A percentile compares a stretch with the other conserved stretches of the same genome.
These are phyloP conservation scores for Melanostoma mellinum DNA, from an alignment of 2,888 invertebrate species.

Conservation along the genomic window DNA sequence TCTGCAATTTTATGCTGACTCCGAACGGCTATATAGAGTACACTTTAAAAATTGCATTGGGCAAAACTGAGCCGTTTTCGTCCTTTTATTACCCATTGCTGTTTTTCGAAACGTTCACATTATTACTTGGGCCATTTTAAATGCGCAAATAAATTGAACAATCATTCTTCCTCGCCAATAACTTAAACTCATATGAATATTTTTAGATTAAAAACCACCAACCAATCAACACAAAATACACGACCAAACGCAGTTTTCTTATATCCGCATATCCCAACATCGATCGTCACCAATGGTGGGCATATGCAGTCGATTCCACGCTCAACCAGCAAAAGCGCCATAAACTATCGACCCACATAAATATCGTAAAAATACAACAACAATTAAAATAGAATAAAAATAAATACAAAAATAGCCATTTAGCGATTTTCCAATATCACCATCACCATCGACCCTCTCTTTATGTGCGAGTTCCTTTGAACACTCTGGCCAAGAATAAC, in stretches of 20 bases:
- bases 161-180: background rate
- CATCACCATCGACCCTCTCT: background rate
- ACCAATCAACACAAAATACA: slow-evolving; percentile 25
- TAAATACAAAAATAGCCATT: slow-evolving; percentile 41
- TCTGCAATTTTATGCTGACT: too few relatives aligned
- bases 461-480: slow-evolving; percentile 48
- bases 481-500: slow-evolving; percentile 56
- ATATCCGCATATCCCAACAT: slow-evolving; percentile 62
- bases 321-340: slow-evolving; percentile 16
- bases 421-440: slow-evolving; percentile 11
- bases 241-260: background rate
- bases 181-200: slow-evolving; percentile 17
- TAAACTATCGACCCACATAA: slow-evolving; percentile 62
- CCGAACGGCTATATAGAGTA: too few relatives aligned
- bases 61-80: too few relatives aligned
- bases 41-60: too few relatives aligned
- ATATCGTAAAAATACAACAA: slow-evolving; percentile 31
- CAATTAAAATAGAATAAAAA: slow-evolving; percentile 38
- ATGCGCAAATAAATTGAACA: background rate
- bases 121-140: too few relatives aligned
- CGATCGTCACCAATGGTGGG: slow-evolving; percentile 37
- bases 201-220: slow-evolving; percentile 35
- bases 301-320: slow-evolving; percentile 13
- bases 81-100: too few relatives aligned
- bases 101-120: too few relatives aligned